phyloP scores from a whole-genome alignment of 2,888 invertebrate genomes.

The Nemurella pictetii region DNA sequence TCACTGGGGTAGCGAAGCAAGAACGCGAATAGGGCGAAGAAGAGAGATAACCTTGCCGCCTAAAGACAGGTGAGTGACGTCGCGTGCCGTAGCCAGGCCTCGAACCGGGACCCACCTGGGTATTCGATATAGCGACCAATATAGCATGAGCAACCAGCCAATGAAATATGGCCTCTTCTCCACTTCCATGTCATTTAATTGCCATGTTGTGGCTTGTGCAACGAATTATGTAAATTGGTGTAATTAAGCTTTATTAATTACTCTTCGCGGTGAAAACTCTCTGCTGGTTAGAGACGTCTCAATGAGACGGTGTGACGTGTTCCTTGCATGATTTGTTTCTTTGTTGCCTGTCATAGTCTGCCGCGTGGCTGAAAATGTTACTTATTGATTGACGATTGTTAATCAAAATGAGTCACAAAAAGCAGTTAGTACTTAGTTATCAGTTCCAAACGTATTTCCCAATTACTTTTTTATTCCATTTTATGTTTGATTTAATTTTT shows the following conservation, averaged over 20 bases:
- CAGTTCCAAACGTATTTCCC: neutral
- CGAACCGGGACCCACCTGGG: constrained; percentile 1
- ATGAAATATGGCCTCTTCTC: neutral
- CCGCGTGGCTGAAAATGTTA: too few relatives aligned
- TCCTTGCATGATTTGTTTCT: neutral
- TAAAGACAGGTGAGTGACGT: constrained; percentile 17
- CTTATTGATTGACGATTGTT: too few relatives aligned
- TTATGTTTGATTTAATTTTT: too few relatives aligned
- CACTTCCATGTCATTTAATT: neutral
- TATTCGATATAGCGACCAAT: neutral
- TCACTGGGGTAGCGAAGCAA: neutral
- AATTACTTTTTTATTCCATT: neutral
- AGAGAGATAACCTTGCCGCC: constrained; percentile 5
- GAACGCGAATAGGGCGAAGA: neutral
- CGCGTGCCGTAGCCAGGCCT: neutral
- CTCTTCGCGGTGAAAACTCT: neutral
- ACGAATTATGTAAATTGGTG: neutral
- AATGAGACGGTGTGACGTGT: neutral
- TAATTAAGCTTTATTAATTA: neutral
- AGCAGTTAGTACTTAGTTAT: too few relatives aligned
- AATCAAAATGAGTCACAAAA: neutral
- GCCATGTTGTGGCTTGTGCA: neutral
- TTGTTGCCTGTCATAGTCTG: neutral
- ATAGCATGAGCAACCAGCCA: neutral
- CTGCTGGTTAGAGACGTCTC: neutral